Base-by-base conservation (phyloP, 2,888 invertebrate genomes). In the Lasius platythorax region DNA sequence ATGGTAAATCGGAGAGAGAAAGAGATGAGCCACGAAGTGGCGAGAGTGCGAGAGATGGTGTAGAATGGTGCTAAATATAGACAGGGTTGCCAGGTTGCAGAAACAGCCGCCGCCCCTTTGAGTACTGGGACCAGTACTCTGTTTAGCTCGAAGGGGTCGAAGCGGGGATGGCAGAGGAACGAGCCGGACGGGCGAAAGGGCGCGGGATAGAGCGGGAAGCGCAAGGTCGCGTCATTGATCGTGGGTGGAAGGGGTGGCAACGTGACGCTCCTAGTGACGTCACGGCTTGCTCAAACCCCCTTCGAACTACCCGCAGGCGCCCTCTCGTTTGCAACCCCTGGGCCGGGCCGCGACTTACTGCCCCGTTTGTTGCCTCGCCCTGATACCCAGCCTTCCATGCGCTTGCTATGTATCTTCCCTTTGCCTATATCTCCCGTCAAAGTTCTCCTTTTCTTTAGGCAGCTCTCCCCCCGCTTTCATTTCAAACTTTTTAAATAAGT, bases 191-290 rank as follows among this genome's bases (percentile, higher is more conserved):
- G 85, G 33, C 18, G 87, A 83, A 84, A 18, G 83, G 85, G 88
- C 85, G 87, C 89, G 87, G 87, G 76, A 85, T 76, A 86, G n/a
- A 53, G 53, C n/a, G 53, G 87, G 83, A 87, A 84, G 89, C 90
- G 93, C 94, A 94, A 94, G 95, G 94, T 94, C 95, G 94, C 94
- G 94, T 94, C 94, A 94, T 94, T 94, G 94, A 94, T 94, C 94
- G 93, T 86, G 88, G 91, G 86, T 82, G 87, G 92, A 92, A 91
- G 92, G 91, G 93, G 92, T 92, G 89, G 91, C 89, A 84, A 89
- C 91, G 92, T 93, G 93, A 93, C 93, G 93, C 93, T 92, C 92
- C 92, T 91, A 89, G 91, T 93, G 93, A 93, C 93, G 93, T 93
- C 93, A 93, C 91, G 87, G 90, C 92, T 89, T 91, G 92, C 93